Evolutionary conservation across 2,113 vertebrate species (phyloP).

Genomic region (Dipodomys spectabilis): DNA sequence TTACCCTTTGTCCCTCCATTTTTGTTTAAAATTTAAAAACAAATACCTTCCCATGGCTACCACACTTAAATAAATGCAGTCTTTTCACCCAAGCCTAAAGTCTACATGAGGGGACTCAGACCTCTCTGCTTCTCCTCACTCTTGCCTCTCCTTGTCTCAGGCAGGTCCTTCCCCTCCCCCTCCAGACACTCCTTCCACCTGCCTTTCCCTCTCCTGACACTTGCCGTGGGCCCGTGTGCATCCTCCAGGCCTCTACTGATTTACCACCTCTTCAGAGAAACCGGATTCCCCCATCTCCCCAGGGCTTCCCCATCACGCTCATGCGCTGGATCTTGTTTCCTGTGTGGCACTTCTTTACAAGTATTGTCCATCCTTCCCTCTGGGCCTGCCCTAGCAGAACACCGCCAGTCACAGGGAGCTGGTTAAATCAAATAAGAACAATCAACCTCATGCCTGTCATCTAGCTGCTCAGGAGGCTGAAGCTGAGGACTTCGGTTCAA

Average conservation of each 20-base stretch:
- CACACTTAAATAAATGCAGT: not conserved
- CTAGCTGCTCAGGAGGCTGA: too few species aligned
- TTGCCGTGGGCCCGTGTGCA: not conserved
- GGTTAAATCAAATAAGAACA: conserved; percentile 9
- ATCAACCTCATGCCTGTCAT: not conserved
- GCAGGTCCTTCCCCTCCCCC: not conserved
- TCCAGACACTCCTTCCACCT: not conserved
- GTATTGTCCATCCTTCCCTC: not conserved
- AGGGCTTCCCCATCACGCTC: not conserved
- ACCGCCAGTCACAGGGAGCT: not conserved
- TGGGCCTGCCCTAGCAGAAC: not conserved
- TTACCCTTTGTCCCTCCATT: too few species aligned
- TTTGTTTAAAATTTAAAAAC: too few species aligned
- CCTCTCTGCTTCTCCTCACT: not conserved
- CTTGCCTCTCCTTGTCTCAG: not conserved
- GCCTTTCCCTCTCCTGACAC: not conserved
- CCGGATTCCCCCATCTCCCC: too few species aligned
- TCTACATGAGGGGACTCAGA: not conserved
- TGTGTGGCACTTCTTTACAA: not conserved
- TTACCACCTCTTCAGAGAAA: not conserved
- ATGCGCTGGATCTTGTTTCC: not conserved
- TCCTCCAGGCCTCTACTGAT: not conserved
- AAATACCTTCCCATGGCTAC: not conserved
- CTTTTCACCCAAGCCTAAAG: not conserved
- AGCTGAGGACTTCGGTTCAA: too few species aligned